These are phyloP conservation scores for Opisthocomus hoazin DNA, from an alignment of 2,113 vertebrate species.

Conservation along the genomic window DNA sequence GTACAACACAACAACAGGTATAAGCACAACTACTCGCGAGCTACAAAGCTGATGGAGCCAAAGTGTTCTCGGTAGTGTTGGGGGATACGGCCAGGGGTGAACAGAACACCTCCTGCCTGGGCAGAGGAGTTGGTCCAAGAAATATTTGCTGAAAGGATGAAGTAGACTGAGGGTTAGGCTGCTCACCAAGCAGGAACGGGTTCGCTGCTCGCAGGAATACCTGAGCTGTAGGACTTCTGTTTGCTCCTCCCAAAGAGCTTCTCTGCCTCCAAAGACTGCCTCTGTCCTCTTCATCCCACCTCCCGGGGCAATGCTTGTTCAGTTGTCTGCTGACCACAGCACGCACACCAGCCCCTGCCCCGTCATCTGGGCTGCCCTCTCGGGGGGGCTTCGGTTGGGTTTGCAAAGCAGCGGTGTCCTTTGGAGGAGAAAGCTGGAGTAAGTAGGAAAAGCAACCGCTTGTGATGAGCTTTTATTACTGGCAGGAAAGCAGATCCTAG, in stretches of 20 bases:
- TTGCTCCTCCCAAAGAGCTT: background rate
- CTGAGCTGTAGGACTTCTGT: background rate
- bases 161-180: background rate
- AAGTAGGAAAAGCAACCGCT: background rate
- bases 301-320: no score
- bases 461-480: background rate
- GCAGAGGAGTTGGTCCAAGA: background rate
- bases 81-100: background rate
- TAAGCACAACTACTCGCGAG: background rate
- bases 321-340: background rate
- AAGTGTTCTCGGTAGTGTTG: background rate
- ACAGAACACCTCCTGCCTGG: rapidly evolving
- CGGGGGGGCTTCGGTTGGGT: rapidly evolving
- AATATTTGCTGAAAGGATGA: background rate
- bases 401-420: background rate
- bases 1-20: background rate
- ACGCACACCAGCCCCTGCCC: no score
- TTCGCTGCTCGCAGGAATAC: background rate
- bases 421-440: background rate
- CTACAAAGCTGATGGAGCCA: background rate
- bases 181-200: background rate
- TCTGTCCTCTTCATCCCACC: background rate
- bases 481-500: background rate
- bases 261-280: background rate
- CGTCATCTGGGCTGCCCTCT: rapidly evolving